Percentiles rank a stretch among this genome's conserved stretches.
Evolutionary conservation across 2,113 vertebrate species (phyloP).

Genomic region (Callipepla californica): DNA sequence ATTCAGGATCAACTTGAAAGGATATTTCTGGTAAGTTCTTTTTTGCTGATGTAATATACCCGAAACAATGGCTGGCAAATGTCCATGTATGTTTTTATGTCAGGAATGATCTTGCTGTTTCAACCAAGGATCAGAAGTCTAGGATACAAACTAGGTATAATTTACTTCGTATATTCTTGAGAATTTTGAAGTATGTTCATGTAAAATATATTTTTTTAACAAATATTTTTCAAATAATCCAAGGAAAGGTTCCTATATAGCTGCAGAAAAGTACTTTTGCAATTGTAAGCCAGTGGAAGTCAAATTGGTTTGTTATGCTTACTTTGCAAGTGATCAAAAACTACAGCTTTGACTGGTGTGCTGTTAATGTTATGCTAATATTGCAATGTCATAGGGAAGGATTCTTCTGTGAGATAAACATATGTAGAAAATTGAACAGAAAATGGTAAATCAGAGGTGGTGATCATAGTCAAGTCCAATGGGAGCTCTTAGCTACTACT

Average conservation of each 20-base stretch:
- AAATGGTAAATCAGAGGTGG: neutral
- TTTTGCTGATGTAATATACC: neutral
- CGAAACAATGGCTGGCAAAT: neutral
- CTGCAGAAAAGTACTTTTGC: neutral
- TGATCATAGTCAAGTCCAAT: neutral
- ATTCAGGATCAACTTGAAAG: slow-evolving; percentile 98
- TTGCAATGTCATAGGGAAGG: neutral
- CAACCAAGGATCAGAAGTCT: neutral
- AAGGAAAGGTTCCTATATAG: neutral
- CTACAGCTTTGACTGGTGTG: neutral
- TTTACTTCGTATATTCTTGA: neutral
- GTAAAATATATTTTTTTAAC: neutral
- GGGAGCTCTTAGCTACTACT: neutral
- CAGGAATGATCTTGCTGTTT: neutral
- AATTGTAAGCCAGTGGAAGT: neutral
- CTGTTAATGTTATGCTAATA: neutral
- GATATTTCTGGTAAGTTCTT: slow-evolving; percentile 94
- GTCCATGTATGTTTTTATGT: neutral
- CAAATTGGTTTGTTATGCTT: neutral
- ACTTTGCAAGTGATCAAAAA: neutral
- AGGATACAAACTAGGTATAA: neutral
- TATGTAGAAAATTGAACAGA: neutral
- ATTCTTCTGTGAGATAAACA: neutral
- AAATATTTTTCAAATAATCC: neutral
- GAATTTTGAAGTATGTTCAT: neutral